Base-by-base conservation (phyloP, 2,113 vertebrate genomes). In the Rhineura floridana region DNA sequence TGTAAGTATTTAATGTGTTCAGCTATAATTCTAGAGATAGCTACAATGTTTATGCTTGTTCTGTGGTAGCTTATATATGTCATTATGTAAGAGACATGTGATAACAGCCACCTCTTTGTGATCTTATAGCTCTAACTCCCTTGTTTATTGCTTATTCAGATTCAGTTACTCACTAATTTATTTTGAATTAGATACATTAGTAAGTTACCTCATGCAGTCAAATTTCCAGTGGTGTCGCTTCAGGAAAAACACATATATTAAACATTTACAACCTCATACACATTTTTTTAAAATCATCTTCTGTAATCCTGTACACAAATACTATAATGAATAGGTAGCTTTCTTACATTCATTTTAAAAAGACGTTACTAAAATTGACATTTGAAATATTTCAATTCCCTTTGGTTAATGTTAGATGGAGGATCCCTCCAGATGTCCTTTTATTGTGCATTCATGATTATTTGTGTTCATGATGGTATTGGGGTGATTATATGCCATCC, bases 171-270 rank as follows among this genome's bases (percentile, higher is more conserved):
- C 3, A 79, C 36, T 36, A 50, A 55, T 72, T 72, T 81, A 70
- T 48, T 72, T 78, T 42, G 82, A 93, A 90, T 44, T 80, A 86
- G 89, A 72, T 83, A 2, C 67, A 79, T 87, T 55, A 86, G 78
- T 93, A 89, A 86, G 55, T 15, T 81, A 28, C 78, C 17, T 75
- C 48, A 44, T 78, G 90, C 91, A 59, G 17, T 76, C 48, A 86
- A 0, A 81, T 91, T 93, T 93, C 48, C 78, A 67, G 91, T 42
- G 33, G 90, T 87, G 52, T 87, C 25, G 70, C 0, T 55, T 90
- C 87, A 84, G 84, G 65, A 83, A 87, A 89, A 36, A 44, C 36
- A 72, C 67, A 30, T 70, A 33, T 46, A 44, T 28, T 73, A 85
- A 62, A 42, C 15, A 73, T 59, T 73, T 75, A 44, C 46, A 73